A percentile compares a stretch with the other conserved stretches of the same genome.
Conservation (phyloP, 2,888 invertebrate species). For the Cordilura impudica region DNA sequence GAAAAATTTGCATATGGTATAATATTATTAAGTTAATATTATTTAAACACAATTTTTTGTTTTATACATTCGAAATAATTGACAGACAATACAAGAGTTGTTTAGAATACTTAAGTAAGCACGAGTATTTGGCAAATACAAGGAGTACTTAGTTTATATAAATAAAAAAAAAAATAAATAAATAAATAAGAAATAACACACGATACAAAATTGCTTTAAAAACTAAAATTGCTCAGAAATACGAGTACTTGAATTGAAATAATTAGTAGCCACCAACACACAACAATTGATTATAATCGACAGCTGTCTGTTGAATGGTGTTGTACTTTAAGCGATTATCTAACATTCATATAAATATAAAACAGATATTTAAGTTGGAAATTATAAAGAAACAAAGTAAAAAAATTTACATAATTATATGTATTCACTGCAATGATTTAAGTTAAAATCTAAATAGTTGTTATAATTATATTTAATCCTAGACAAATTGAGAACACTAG, state of each 20-base stretch:
- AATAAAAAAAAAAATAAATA: neutral
- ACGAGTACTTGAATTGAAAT: neutral
- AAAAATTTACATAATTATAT: conserved; percentile 8
- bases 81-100: conserved; percentile 49
- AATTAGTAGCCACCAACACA: neutral
- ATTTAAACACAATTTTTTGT: neutral
- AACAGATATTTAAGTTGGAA: conserved; percentile 38
- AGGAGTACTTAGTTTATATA: neutral
- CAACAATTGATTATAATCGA: conserved; percentile 57
- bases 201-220: neutral
- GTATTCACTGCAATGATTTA: neutral
- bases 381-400: conserved; percentile 3
- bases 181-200: neutral
- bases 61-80: conserved; percentile 46
- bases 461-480: neutral
- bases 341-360: conserved; percentile 40
- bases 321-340: conserved; percentile 42
- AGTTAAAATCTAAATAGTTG: neutral
- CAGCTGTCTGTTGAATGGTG: conserved; percentile 49
- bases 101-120: conserved; percentile 54
- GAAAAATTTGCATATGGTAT: neutral
- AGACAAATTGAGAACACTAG: neutral
- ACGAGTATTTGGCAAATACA: neutral
- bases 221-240: neutral
- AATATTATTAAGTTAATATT: neutral